Base-by-base conservation (phyloP, 1,140 invertebrate genomes). In the Tenebrio molitor region DNA sequence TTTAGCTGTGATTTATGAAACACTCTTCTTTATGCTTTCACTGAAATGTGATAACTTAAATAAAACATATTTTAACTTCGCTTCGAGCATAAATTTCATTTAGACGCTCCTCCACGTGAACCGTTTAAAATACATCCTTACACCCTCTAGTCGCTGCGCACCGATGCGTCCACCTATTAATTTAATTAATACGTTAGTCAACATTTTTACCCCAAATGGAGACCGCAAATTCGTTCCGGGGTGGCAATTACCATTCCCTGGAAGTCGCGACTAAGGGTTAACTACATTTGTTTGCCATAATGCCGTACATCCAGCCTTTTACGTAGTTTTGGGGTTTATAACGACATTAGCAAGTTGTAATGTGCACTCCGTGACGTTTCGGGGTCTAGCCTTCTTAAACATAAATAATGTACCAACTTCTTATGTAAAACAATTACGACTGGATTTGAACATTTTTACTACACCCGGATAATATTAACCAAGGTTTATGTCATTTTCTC, bases 311-410 rank as follows among this genome's bases (percentile, higher is more conserved):
- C 17, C 39, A 66, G 36, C 39, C 64, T 66, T 66, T 66, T 66
- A 66, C 36, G 39, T 44, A 66, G 64, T 58, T 65, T 66, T 44
- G 23, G 64, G 64, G 64, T 66, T 66, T 66, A 66, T 66, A 66
- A 66, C 64, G 23, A 66, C 64, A 41, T 66, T 66, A 66, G 42
- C 64, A 46, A 66, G 64, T 66, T 66, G 64, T 66, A 58, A 58
- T 58, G 50, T 58, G 50, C 50, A 66, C 36, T 42, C 17, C 64
- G 64, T 66, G 64, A 66, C 21, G 17, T 66, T 23, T 66, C 42
- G n/a, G 21, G 23, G 46, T 53, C 17, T 7, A 25, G 50, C 12
- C 21, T 58, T 58, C 50, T 58, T 58, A 58, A 58, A 58, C 19
- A 58, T 58, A 58, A 29, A 29, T 58, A 25, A 58, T 33, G 50